Evolutionary conservation across 2,888 invertebrate species (phyloP).

Genomic region (Parnassius glacialis): DNA sequence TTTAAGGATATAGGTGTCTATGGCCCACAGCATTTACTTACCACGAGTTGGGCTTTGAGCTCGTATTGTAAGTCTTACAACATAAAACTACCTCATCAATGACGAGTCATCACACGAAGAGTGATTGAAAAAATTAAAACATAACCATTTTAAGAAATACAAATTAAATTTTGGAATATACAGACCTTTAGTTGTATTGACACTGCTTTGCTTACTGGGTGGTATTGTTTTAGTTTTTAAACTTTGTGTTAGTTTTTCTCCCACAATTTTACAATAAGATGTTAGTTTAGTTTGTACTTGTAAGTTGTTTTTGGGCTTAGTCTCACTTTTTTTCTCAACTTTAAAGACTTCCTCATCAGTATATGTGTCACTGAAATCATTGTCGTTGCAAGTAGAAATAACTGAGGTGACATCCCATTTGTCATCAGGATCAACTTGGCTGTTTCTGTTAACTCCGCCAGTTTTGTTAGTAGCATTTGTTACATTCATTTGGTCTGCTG

Average conservation of each 20-base stretch:
- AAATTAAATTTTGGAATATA: constrained; percentile 1
- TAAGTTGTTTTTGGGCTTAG: constrained; percentile 10
- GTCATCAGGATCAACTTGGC: constrained; percentile 39
- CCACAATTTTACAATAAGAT: constrained; percentile 29
- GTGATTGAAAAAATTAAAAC: too few species aligned
- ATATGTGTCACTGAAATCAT: constrained; percentile 61
- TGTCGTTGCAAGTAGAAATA: constrained; percentile 51
- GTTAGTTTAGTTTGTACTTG: constrained; percentile 2
- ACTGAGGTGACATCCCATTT: constrained; percentile 62
- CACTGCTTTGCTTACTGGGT: constrained; percentile 13
- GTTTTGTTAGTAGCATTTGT: constrained; percentile 49
- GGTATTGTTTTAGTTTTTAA: neutral
- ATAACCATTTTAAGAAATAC: too few species aligned
- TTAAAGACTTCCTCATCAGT: constrained; percentile 69
- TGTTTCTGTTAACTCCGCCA: constrained; percentile 33
- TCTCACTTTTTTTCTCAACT: constrained; percentile 11
- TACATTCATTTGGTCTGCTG: constrained; percentile 56
- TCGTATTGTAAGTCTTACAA: too few species aligned
- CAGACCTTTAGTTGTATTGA: constrained; percentile 14
- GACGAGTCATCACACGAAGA: too few species aligned
- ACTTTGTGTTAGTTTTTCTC: constrained; percentile 28
- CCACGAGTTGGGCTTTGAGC: too few species aligned
- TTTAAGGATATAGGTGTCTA: too few species aligned
- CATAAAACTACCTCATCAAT: too few species aligned
- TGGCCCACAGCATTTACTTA: too few species aligned